These are phyloP conservation scores for Eolophus roseicapilla DNA, from an alignment of 2,113 vertebrate genomes.

Conservation along the genomic window DNA sequence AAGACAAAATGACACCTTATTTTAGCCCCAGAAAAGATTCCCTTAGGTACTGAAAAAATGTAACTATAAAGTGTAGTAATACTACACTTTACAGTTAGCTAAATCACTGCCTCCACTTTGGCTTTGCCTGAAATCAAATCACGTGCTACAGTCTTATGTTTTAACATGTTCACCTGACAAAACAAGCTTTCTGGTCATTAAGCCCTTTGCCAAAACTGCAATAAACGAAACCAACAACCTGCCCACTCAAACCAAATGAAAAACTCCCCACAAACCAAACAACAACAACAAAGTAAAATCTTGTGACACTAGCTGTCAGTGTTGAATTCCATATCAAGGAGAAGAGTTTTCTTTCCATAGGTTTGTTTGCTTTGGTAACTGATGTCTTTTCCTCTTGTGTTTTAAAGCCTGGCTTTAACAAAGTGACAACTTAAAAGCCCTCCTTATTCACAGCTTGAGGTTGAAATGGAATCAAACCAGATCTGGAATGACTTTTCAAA, in stretches of 20 bases:
- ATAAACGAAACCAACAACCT: neutral
- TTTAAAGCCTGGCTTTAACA: constrained; percentile 49
- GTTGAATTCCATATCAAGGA: neutral
- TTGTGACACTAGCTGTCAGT: neutral
- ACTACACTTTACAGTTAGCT: neutral
- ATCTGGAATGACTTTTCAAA: constrained; percentile 45
- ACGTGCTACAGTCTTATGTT: neutral
- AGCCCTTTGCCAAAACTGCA: neutral
- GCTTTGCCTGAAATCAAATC: neutral
- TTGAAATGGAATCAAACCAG: constrained; percentile 53
- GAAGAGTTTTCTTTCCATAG: neutral
- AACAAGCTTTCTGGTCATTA: neutral
- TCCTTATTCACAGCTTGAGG: constrained; percentile 64
- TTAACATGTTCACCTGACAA: neutral
- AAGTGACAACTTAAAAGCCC: constrained; percentile 60
- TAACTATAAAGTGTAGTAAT: neutral
- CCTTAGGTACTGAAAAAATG: neutral
- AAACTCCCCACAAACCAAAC: neutral
- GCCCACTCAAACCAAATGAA: neutral
- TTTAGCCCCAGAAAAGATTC: neutral
- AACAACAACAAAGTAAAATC: neutral
- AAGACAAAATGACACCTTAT: neutral
- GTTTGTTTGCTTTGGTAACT: constrained; percentile 51
- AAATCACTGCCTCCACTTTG: neutral
- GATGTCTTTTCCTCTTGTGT: constrained; percentile 24